Conservation (phyloP, 2,888 invertebrate species). For the Halocaridina rubra region DNA sequence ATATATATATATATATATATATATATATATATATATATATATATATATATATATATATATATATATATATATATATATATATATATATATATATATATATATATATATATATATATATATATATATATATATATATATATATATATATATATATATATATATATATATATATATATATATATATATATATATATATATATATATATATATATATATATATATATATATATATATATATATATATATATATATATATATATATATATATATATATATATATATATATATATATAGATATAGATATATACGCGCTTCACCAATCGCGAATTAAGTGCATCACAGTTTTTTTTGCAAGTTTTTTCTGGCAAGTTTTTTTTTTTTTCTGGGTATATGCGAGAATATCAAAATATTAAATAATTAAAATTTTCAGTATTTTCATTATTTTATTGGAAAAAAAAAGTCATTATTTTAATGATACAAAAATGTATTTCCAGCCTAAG, state of each 20-base stretch:
- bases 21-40: background rate
- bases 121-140: constrained; percentile 24
- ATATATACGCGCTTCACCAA: too few relatives aligned
- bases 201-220: background rate
- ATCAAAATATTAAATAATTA: too few relatives aligned
- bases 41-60: constrained; percentile 2
- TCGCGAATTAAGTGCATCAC: too few relatives aligned
- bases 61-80: constrained; percentile 9
- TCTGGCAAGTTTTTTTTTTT: too few relatives aligned
- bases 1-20: constrained; percentile 10
- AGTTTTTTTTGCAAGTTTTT: too few relatives aligned
- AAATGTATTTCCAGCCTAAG: too few relatives aligned
- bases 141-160: constrained; percentile 18
- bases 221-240: constrained; percentile 1
- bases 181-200: background rate
- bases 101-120: constrained; percentile 28
- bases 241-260: constrained; percentile 1
- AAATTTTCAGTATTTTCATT: too few relatives aligned
- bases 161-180: constrained; percentile 7
- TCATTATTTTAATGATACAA: too few relatives aligned
- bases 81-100: constrained; percentile 12
- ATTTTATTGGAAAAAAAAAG: too few relatives aligned
- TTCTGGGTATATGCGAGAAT: too few relatives aligned
- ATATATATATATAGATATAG: too few relatives aligned
- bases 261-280: background rate